phyloP scores from a whole-genome alignment of 2,797 vertebrate genomes.

The Champsocephalus gunnari region DNA sequence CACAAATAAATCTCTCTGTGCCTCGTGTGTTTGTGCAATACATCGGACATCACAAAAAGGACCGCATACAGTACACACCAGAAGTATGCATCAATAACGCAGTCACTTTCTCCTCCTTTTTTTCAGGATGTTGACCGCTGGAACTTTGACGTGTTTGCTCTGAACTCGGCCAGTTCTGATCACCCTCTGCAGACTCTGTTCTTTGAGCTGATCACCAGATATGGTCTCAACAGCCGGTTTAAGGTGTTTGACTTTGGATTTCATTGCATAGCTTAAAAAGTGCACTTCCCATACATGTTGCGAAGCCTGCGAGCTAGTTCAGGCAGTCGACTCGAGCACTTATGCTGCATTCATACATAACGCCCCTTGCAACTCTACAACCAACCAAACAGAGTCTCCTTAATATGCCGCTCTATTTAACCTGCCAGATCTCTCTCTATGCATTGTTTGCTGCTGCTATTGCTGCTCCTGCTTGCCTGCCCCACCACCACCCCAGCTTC shows the following conservation, averaged over 20 bases:
- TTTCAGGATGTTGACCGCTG: constrained; percentile 91
- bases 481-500: too few species aligned
- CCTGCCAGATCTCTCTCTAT: too few species aligned
- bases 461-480: too few species aligned
- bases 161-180: constrained; percentile 88
- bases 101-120: constrained; percentile 26
- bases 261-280: not conserved
- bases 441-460: too few species aligned
- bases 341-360: too few species aligned
- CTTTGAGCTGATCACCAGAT: constrained; percentile 91
- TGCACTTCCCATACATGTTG: not conserved
- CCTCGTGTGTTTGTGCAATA: constrained; percentile 35
- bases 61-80: not conserved
- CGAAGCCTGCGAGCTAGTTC: too few species aligned
- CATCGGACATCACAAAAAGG: constrained; percentile 41
- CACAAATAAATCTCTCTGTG: constrained; percentile 32
- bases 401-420: too few species aligned
- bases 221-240: constrained; percentile 92
- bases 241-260: constrained; percentile 82
- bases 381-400: too few species aligned
- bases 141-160: constrained; percentile 92
- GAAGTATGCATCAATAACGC: constrained; percentile 30
- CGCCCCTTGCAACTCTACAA: too few species aligned
- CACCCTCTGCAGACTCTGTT: constrained; percentile 89
- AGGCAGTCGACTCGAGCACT: too few species aligned